phyloP scores from a whole-genome alignment of 2,113 vertebrate species.

The Oncorhynchus gorbuscha region DNA sequence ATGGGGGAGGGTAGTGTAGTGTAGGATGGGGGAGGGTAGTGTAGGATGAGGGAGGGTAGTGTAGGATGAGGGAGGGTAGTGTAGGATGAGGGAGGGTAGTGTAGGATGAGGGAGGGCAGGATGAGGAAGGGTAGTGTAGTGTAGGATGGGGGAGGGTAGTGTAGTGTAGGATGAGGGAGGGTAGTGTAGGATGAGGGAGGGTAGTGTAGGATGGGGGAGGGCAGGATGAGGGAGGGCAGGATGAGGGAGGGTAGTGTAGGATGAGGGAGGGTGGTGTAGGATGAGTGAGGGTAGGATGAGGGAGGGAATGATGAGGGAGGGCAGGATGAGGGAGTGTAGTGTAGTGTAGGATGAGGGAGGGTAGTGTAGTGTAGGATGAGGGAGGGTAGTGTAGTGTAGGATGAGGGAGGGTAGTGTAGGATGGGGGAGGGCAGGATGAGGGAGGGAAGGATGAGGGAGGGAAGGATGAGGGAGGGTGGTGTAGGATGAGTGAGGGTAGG shows the following conservation, averaged over 20 bases:
- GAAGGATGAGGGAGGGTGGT: too few relatives aligned
- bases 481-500: conserved; percentile 30
- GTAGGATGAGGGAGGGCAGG: too few relatives aligned
- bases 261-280: conserved; percentile 22
- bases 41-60: too few relatives aligned
- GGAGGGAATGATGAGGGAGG: neutral
- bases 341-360: conserved; percentile 51
- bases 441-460: too few relatives aligned
- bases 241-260: conserved; percentile 10
- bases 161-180: conserved; percentile 4
- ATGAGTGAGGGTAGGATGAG: conserved; percentile 16
- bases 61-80: too few relatives aligned
- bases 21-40: too few relatives aligned
- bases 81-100: conserved; percentile 51
- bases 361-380: conserved; percentile 31
- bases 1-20: too few relatives aligned
- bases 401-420: conserved; percentile 17
- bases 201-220: conserved; percentile 42
- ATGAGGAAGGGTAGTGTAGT: too few relatives aligned
- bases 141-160: too few relatives aligned
- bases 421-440: too few relatives aligned
- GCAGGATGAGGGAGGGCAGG: conserved; percentile 33
- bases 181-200: conserved; percentile 3
- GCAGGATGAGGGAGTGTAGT: conserved; percentile 59
- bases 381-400: conserved; percentile 18